Evolutionary conservation across 2,797 vertebrate genomes (phyloP), one percentile per base, ranked within the genome.

Genomic region (Fringilla coelebs): DNA sequence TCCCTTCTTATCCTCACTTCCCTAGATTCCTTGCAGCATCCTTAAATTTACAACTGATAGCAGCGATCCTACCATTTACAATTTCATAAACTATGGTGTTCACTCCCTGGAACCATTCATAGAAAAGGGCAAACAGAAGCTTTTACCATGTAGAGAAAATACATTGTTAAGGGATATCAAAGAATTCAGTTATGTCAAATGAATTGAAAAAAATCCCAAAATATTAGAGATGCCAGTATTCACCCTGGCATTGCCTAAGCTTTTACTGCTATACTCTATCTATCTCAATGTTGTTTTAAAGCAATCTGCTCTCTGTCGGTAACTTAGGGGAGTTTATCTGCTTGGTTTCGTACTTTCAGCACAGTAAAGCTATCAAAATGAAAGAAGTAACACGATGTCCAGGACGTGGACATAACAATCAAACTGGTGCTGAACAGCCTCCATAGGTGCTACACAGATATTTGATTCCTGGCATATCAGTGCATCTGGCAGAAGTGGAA

Each of bases 381-480:
- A 77, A 90, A 76, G 4, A 31, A 72, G 51, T 57, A 85, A 24
- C 0, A 0, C 3, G 3, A 21, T 15, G 9, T 41, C 38, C 38
- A 81, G 9, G 26, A 65, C 0, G 0, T 6, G 11, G 38, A 75
- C 20, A 8, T 3, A 11, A 63, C 4, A 4, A n/a, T 54, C 29
- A 41, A 13, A 38, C 15, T 46, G 40, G n/a, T 34, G 12, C 11
- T 54, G 54, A 87, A 17, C 26, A 81, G 32, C 8, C 32, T 83
- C 34, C 36, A 7, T 16, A 74, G 0, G 2, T 43, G 21, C 26
- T 38, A 48, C 32, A 49, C 18, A 51, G 31, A 21, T 12, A n/a
- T 81, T 48, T 63, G 9, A 29, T 24, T 68, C 40, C 17, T 41
- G 32, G 34, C 16, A 8, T 17, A 80, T 34, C 48, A 60, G 16